Conservation (phyloP, 2,888 invertebrate genomes). For the Pristionchus exspectatus region DNA sequence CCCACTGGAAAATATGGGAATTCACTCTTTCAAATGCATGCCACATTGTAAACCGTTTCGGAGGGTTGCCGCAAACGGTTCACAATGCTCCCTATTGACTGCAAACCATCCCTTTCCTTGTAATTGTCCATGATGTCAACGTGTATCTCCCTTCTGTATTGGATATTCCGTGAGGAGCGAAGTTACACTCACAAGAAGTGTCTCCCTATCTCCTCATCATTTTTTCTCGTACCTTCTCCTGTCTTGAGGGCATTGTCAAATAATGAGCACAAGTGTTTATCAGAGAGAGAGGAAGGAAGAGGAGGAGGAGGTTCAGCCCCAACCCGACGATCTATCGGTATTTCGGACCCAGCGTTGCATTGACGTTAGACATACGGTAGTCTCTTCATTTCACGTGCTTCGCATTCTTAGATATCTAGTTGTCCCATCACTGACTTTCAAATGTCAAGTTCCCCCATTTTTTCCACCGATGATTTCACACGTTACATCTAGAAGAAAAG, state of each 20-base stretch:
- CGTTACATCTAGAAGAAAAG: neutral
- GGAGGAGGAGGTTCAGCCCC: neutral
- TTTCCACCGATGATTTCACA: neutral
- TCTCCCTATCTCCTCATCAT: neutral
- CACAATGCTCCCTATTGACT: too few species aligned
- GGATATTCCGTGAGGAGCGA: neutral
- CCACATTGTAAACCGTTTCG: too few species aligned
- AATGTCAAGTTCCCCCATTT: neutral
- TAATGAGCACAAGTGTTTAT: slow-evolving; percentile 31
- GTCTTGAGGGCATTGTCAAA: slow-evolving; percentile 16
- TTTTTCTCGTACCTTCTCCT: neutral
- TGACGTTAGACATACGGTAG: neutral
- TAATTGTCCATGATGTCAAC: too few species aligned
- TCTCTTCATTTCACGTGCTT: neutral
- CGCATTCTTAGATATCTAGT: neutral
- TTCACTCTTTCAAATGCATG: too few species aligned
- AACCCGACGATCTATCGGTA: neutral
- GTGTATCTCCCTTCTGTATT: neutral
- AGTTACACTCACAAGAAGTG: neutral
- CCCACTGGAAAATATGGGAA: too few species aligned
- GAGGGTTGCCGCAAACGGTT: too few species aligned
- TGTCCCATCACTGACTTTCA: neutral
- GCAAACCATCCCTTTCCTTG: too few species aligned
- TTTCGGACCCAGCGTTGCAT: neutral
- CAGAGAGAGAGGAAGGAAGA: neutral